Base-by-base conservation (phyloP, 1,140 invertebrate genomes). In the Penaeus vannamei region DNA sequence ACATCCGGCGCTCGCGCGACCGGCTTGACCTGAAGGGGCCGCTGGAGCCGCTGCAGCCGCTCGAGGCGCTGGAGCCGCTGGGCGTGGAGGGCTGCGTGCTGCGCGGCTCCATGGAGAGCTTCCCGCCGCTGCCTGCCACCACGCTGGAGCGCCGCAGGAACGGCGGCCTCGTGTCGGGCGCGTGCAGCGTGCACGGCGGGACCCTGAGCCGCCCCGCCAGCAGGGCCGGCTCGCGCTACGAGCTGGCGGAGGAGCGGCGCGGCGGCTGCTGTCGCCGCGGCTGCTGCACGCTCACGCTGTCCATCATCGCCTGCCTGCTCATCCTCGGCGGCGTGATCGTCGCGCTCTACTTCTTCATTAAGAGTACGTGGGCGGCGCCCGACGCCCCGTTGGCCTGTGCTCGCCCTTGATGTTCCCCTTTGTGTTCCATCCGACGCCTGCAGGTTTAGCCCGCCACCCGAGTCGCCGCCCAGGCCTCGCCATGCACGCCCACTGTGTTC, bases 301-400 rank as follows among this genome's bases (percentile, higher is more conserved):
- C 90, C 76, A 79, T 91, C 83, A 64, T 91, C 76, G 87, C 87
- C 84, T 91, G 87, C 62, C 87, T 91, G 64, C 84, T 91, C 83
- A 91, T 91, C 84, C 92, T 93, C 14, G 93, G 93, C 84, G 94
- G 94, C 66, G 94, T 95, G 91, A 94, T 95, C 90, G 94, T 94
- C 90, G 94, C 94, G 61, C 94, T 95, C 80, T 93, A 95, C 36
- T 93, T 95, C 19, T 95, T 95, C 92, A 94, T 95, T 91, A 95
- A 95, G 92, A 95, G 94, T 95, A 92, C 94, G 94, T 94, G 83
- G 86, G n/a, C 83, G 59, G 53, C 17, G 53, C 53, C 53, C 53
- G 10, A 17, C 60, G 32, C 79, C 61, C 69, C 29, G 82, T 42
- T 91, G 66, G 26, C 29, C 85, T 77, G 85, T 83, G 32, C 72